A percentile compares a stretch with the other conserved stretches of the same genome.
phyloP scores from a whole-genome alignment of 2,797 vertebrate genomes.

The Myotis vivesi region DNA sequence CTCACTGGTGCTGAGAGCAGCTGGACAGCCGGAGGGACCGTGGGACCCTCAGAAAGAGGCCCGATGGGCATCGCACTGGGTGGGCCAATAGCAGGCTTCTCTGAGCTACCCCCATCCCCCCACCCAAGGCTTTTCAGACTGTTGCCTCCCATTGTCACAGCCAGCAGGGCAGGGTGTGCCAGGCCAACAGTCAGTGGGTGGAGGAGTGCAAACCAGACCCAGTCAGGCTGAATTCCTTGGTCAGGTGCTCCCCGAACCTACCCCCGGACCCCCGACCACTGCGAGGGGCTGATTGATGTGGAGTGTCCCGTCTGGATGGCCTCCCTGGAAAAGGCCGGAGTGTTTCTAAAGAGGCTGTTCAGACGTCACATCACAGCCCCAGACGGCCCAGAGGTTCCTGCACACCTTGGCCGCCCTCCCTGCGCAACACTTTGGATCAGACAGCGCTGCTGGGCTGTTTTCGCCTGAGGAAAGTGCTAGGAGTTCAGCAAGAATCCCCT shows the following conservation, averaged over 20 bases:
- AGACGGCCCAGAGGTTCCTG: constrained; percentile 4
- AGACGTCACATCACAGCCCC: constrained; percentile 62
- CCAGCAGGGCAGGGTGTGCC: neutral
- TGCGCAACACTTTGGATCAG: constrained; percentile 53
- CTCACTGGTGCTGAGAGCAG: neutral
- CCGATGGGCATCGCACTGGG: rapidly evolving
- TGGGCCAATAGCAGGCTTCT: neutral
- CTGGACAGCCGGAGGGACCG: neutral
- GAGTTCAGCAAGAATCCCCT: constrained; percentile 38
- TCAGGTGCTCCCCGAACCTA: neutral
- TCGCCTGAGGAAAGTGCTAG: constrained; percentile 50
- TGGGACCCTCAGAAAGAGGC: neutral
- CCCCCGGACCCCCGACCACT: neutral
- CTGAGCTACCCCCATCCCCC: neutral
- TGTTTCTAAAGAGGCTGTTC: constrained; percentile 52
- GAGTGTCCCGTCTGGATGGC: neutral
- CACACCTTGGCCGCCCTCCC: constrained; percentile 37
- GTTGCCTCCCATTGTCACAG: neutral
- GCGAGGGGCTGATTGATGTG: neutral
- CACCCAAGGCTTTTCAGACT: neutral
- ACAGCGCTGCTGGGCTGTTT: constrained; percentile 51
- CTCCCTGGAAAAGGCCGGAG: constrained; percentile 25
- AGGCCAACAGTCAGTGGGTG: neutral
- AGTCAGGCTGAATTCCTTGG: neutral
- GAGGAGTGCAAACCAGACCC: neutral